phyloP scores from a whole-genome alignment of 2,797 vertebrate species.

The Microctenopoma lineatum region DNA sequence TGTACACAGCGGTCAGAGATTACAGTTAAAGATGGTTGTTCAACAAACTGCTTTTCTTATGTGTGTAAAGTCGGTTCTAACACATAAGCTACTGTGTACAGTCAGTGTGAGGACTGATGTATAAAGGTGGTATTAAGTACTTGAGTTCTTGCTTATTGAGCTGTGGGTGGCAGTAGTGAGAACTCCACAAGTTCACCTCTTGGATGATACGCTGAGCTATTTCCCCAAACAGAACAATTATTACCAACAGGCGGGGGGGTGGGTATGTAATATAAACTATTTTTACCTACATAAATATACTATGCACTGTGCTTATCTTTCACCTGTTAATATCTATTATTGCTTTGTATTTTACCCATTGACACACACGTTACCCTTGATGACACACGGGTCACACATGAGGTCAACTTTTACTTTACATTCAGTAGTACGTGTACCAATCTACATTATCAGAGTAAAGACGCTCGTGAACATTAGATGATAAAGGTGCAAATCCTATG shows the following conservation, averaged over 20 bases:
- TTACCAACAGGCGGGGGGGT: conserved; percentile 38
- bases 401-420: conserved; percentile 47
- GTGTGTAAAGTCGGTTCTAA: conserved; percentile 24
- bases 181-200: conserved; percentile 26
- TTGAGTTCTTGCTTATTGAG: conserved; percentile 16
- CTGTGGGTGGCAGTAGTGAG: conserved; percentile 45
- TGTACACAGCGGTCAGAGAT: conserved; percentile 50
- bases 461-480: conserved; percentile 10
- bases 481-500: conserved; percentile 8
- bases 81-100: conserved; percentile 20
- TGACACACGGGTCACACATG: conserved; percentile 21
- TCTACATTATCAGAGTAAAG: conserved; percentile 14
- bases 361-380: neutral
- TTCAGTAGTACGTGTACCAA: conserved; percentile 57
- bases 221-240: conserved; percentile 8
- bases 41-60: conserved; percentile 15
- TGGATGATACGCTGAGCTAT: conserved; percentile 12
- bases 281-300: conserved; percentile 44
- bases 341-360: conserved; percentile 44
- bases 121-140: conserved; percentile 8
- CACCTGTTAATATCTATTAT: conserved; percentile 68
- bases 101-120: conserved; percentile 7
- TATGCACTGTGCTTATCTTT: conserved; percentile 65
- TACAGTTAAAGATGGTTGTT: conserved; percentile 41
- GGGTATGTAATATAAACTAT: conserved; percentile 33